Base-by-base conservation (phyloP, 2,113 vertebrate genomes). In the Cnemophilus loriae region DNA sequence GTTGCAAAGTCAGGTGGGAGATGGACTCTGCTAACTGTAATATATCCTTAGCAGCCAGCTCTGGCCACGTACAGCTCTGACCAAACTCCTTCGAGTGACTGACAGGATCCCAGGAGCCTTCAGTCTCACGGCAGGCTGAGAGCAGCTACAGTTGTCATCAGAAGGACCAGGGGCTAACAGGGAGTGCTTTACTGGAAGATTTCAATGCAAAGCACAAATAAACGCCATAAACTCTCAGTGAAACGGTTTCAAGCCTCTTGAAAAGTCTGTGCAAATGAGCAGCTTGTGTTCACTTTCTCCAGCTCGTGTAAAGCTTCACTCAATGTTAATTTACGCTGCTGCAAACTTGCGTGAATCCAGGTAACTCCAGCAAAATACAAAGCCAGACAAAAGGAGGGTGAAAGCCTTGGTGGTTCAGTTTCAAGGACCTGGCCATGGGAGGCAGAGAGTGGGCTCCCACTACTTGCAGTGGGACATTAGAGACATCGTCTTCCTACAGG, bases 1-100 rank as follows among this genome's bases (percentile, higher is more conserved):
- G 56, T 3, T 82, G 69, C 61, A 59, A 63, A 95, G 67, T 57
- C 80, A 84, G 80, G 9, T 42, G 76, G 73, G 85, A 96, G 92
- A 75, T 71, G 82, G 90, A 95, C 91, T 92, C 91, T 77, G 81
- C 84, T 89, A 70, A 93, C 39, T n/a, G 74, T 17, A 94, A 93
- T 59, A 57, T n/a, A 91, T 69, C 84, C 91, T 69, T 55, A 94
- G 83, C 77, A 84, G 74, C 71, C 84, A 46, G 76, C 60, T 80
- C 93, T 32, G 75, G 78, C 78, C 89, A 74, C 0, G 0, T 2
- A 64, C 41, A 19, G 60, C 61, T 81, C 94, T 90, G 75, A 74
- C 67, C 79, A 91, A 80, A 83, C 64, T 84, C 82, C 75, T 94
- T 3, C 0, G 1, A 74, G 84, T 61, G 80, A 90, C 92, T 89